Conservation (phyloP, 2,797 vertebrate species). For the Bucorvus abyssinicus region DNA sequence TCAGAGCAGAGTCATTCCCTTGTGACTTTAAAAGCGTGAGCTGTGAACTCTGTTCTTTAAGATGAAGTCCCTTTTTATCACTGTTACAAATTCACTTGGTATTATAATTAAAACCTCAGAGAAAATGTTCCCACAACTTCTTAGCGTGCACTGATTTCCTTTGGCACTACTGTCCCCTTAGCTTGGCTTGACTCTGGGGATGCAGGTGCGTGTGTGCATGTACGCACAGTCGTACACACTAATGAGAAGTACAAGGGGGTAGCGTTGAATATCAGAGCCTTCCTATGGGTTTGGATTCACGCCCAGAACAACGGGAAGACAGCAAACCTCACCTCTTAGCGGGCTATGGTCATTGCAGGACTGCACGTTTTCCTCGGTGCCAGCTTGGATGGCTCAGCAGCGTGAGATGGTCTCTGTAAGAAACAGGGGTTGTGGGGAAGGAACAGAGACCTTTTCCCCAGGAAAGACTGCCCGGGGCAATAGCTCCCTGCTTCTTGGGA, state of each 20-base stretch:
- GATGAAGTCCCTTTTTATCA: not conserved
- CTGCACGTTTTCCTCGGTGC: not conserved
- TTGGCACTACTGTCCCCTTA: not conserved
- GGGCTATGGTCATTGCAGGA: not conserved
- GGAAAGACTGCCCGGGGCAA: not conserved
- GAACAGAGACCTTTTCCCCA: not conserved
- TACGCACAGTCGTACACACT: fast-evolving
- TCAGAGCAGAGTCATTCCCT: not conserved
- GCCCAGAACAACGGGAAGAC: not conserved
- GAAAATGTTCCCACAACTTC: not conserved
- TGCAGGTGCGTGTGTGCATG: fast-evolving
- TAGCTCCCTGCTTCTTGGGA: not conserved
- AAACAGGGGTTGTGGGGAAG: fast-evolving
- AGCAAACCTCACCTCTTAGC: not conserved
- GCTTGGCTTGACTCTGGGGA: not conserved
- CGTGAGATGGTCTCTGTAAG: not conserved
- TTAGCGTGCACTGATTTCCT: not conserved
- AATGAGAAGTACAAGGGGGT: not conserved
- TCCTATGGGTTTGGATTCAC: fast-evolving
- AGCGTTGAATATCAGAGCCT: not conserved
- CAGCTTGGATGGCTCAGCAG: not conserved
- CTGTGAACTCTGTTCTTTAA: not conserved
- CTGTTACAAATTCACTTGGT: not conserved
- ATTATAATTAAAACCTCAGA: not conserved
- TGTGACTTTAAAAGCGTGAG: not conserved